These are phyloP conservation scores for Sinocyclocheilus anshuiensis DNA, from an alignment of 2,113 vertebrate species.

Conservation along the genomic window DNA sequence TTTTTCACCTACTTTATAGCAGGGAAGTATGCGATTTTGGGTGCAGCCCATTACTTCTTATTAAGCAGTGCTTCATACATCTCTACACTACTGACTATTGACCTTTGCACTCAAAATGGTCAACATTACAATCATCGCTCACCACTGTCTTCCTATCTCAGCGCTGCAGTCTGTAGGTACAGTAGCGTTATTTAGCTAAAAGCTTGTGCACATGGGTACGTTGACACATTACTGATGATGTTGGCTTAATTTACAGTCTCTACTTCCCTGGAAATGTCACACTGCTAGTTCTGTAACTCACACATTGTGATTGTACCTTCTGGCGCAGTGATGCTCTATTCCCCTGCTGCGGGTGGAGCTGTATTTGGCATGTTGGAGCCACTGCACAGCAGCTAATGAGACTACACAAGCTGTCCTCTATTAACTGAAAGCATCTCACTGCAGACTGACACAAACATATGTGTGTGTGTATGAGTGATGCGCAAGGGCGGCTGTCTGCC, in stretches of 20 bases:
- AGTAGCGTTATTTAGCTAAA: slow-evolving; percentile 4
- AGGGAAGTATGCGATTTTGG: too few species aligned
- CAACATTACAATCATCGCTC: background rate
- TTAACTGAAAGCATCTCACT: slow-evolving; percentile 15
- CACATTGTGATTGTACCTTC: background rate
- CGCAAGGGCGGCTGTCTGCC: background rate
- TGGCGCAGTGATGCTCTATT: slow-evolving; percentile 16
- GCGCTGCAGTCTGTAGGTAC: background rate
- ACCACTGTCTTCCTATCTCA: background rate
- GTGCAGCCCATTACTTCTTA: too few species aligned
- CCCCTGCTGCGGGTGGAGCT: background rate
- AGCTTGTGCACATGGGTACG: background rate
- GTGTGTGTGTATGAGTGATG: background rate
- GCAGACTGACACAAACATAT: background rate
- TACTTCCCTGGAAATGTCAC: background rate
- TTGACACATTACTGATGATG: slow-evolving; percentile 4
- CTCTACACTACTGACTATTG: too few species aligned
- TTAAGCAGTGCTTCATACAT: too few species aligned
- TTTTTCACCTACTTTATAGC: too few species aligned
- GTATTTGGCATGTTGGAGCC: slow-evolving; percentile 22
- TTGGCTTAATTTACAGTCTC: slow-evolving; percentile 15
- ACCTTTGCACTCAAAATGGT: background rate
- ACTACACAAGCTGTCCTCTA: slow-evolving; percentile 14
- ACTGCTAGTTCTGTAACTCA: slow-evolving; percentile 4
- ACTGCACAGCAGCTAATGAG: slow-evolving; percentile 32